phyloP scores from a whole-genome alignment of 2,797 vertebrate species.

The Pempheris klunzingeri region DNA sequence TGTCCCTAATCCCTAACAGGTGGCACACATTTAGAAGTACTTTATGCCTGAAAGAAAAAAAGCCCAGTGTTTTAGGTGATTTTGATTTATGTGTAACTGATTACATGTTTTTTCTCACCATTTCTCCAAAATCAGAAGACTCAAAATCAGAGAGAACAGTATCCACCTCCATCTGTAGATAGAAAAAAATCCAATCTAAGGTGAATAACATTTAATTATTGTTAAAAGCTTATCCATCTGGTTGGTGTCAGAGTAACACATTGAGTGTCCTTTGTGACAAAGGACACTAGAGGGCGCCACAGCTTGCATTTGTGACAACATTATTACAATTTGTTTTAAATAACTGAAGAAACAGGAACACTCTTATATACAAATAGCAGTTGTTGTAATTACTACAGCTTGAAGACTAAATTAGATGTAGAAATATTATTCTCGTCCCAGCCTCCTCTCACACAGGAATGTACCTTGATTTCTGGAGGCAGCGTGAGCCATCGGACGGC shows the following conservation, averaged over 20 bases:
- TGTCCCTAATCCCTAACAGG: not conserved
- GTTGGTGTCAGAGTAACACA: not conserved
- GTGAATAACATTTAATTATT: not conserved
- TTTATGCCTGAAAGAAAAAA: not conserved
- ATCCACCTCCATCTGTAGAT: slow-evolving; percentile 92
- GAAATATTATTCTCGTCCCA: not conserved
- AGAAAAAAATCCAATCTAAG: not conserved
- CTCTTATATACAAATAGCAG: not conserved
- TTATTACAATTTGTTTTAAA: not conserved
- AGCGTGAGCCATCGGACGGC: slow-evolving; percentile 92
- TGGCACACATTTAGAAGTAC: not conserved
- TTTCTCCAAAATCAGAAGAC: slow-evolving; percentile 96
- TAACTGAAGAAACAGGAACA: not conserved
- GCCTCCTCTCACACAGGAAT: not conserved
- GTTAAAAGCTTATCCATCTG: not conserved
- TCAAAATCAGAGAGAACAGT: slow-evolving; percentile 94
- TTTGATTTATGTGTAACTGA: not conserved
- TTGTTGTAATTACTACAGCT: not conserved
- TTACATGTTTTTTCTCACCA: slow-evolving; percentile 84
- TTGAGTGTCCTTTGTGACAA: not conserved
- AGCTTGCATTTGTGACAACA: not conserved
- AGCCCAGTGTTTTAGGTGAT: not conserved
- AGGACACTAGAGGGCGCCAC: slow-evolving; percentile 59
- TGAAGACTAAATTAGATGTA: not conserved
- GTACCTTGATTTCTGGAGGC: slow-evolving; percentile 92